Conservation (phyloP, 2,113 vertebrate genomes). For the Dasyornis broadbenti region DNA sequence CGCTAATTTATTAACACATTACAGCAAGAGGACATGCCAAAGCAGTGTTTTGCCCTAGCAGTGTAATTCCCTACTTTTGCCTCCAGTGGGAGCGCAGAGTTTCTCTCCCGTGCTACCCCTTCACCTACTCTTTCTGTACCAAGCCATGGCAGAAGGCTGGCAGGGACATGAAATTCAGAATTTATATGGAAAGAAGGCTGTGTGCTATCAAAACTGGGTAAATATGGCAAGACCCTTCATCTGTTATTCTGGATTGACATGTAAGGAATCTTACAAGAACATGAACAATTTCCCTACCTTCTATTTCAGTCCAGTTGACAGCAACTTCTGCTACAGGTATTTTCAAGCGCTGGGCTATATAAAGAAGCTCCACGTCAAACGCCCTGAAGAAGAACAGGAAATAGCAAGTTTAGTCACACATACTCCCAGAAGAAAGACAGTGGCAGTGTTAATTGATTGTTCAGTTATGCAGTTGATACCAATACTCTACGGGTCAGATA, state of each 20-base stretch:
- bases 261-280: neutral
- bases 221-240: neutral
- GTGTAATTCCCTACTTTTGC: neutral
- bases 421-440: constrained; percentile 19
- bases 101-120: neutral
- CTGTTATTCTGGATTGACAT: neutral
- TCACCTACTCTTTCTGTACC: neutral
- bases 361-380: constrained; percentile 95
- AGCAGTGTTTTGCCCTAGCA: neutral
- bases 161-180: neutral
- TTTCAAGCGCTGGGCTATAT: constrained; percentile 87
- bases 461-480: neutral
- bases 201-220: neutral
- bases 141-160: neutral
- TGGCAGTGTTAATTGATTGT: neutral
- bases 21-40: neutral
- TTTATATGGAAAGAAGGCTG: neutral
- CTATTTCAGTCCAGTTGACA: constrained; percentile 98
- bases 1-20: neutral
- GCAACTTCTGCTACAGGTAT: constrained; percentile 94
- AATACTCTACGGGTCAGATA: neutral
- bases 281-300: constrained; percentile 75
- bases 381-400: constrained; percentile 80
- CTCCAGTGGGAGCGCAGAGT: neutral
- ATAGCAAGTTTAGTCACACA: constrained; percentile 22